Evolutionary conservation across 2,113 vertebrate species (phyloP).

Genomic region (Odontophorus gujanensis): DNA sequence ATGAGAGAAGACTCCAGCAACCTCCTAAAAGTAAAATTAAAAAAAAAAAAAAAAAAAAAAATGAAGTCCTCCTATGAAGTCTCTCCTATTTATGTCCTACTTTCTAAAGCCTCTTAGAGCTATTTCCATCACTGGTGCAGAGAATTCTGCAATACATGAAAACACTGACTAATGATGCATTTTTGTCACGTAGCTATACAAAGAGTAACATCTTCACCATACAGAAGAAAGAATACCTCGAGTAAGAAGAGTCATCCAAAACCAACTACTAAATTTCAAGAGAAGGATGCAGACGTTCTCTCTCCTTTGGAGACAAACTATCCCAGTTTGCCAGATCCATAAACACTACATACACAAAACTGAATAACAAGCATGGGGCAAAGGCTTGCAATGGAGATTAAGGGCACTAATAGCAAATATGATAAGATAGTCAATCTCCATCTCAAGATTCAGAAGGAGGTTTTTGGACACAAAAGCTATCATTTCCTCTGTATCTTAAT

Average conservation of each 20-base stretch:
- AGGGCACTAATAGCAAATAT: neutral
- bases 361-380: rapidly evolving
- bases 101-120: slow-evolving; percentile 8
- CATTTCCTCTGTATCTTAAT: slow-evolving; percentile 12
- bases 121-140: neutral
- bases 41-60: slow-evolving; percentile 64
- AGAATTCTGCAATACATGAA: neutral
- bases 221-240: neutral
- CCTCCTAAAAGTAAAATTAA: slow-evolving; percentile 82
- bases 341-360: neutral
- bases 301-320: neutral
- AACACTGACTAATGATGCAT: neutral
- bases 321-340: neutral
- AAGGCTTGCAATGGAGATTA: rapidly evolving
- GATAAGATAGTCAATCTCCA: neutral
- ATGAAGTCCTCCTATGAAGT: slow-evolving; percentile 13
- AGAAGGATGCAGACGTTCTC: neutral
- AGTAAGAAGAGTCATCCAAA: neutral
- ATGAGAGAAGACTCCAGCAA: slow-evolving; percentile 96
- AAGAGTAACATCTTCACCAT: neutral
- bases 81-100: neutral
- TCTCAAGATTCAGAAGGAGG: neutral
- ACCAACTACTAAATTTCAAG: neutral
- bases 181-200: neutral
- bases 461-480: neutral